Base-by-base conservation (phyloP, 2,888 invertebrate genomes). In the Pristionchus entomophagus region DNA sequence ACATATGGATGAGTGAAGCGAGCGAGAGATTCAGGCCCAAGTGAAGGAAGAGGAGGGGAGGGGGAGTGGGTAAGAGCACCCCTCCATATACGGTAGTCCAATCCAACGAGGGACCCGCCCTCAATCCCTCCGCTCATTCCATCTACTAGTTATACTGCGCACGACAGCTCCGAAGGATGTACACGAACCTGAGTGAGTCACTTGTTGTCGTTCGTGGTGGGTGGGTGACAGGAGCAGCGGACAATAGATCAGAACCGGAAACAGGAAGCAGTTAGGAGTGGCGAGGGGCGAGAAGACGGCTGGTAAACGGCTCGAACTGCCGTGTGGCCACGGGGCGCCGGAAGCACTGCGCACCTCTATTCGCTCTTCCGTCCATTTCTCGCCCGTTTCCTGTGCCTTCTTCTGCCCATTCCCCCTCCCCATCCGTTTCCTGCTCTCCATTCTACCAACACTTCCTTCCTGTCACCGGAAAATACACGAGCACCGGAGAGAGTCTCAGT, bases 101-200 rank as follows among this genome's bases (percentile, higher is more conserved):
- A 32, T 65, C 6, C 49, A n/a, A n/a, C n/a, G 32, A 8, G 29
- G 32, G 78, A 45, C 49, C 78, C 78, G 51, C 59, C 82, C 45
- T 41, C 56, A n/a, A 12, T 56, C 41, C 77, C n/a, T 32, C 82
- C 59, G 17, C 32, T 17, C 26, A 14, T 35, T 38, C 53, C 80
- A 32, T 56, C 49, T 2, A 38, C 41, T 29, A n/a, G n/a, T 10
- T 26, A 73, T 73, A 38, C 26, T 12, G n/a, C n/a, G 8, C 10
- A 51, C 51, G 51, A 51, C 51, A 32, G 78, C 78, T 80, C 51
- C 26, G 5, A 6, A 19, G 80, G 49, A 84, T 84, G 83, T 84
- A 84, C 83, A 82, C 82, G 59, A 84, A 84, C 22, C 65, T 84
- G 62, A 65, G 83, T 65, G 53, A 65, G 62, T 84, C 69, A 32